These are phyloP conservation scores for Mesorhabditis sp. DNA, from an alignment of 2,888 invertebrate genomes.

Conservation along the genomic window DNA sequence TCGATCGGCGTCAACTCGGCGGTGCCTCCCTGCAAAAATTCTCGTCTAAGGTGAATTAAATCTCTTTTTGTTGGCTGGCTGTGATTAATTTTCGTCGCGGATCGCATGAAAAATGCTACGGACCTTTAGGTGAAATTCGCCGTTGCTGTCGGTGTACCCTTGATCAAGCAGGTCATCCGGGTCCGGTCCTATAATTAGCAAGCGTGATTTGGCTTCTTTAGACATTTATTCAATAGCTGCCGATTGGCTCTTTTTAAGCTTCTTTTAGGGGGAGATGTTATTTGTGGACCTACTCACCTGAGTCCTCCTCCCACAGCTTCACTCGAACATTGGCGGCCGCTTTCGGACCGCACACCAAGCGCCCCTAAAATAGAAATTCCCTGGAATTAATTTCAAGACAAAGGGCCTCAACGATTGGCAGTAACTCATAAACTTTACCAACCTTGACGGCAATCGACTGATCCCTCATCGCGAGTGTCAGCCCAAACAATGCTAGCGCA, in stretches of 20 bases:
- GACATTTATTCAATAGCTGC: background rate
- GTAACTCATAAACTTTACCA: background rate
- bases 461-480: conserved; percentile 34
- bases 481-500: conserved; percentile 15
- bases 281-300: conserved; percentile 14
- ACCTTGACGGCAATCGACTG: conserved; percentile 38
- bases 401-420: too few relatives aligned
- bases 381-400: too few relatives aligned
- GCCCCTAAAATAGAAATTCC: conserved; percentile 25
- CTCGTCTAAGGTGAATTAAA: background rate
- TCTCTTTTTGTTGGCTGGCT: background rate
- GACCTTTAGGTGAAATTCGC: conserved; percentile 23
- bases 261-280: conserved; percentile 4
- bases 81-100: background rate
- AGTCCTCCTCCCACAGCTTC: conserved; percentile 46
- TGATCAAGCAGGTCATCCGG: conserved; percentile 45
- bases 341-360: conserved; percentile 32
- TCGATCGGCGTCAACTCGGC: conserved; percentile 43
- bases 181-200: conserved; percentile 25
- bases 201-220: background rate
- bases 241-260: background rate
- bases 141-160: conserved; percentile 36
- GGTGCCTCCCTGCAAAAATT: conserved; percentile 27
- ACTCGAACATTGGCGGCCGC: conserved; percentile 35
- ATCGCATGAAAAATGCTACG: background rate